Conservation (phyloP, 2,113 vertebrate species). For the Nyctereutes procyonoides region DNA sequence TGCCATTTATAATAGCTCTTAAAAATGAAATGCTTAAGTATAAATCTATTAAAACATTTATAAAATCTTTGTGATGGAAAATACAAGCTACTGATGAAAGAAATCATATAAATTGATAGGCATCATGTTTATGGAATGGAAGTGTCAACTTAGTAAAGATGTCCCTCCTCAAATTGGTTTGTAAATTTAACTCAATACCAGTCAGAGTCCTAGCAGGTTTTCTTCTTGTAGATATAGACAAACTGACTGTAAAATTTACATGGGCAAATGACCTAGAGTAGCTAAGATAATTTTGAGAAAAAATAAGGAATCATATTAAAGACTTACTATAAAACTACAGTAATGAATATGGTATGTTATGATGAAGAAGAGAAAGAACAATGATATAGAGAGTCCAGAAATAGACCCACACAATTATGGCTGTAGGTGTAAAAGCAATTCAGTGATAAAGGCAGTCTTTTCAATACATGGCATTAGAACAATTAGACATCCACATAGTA, state of each 20-base stretch:
- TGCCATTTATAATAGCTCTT: not conserved
- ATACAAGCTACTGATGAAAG: not conserved
- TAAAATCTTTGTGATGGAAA: not conserved
- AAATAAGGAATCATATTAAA: not conserved
- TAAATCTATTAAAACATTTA: not conserved
- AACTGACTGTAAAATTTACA: not conserved
- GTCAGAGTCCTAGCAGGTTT: not conserved
- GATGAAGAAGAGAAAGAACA: not conserved
- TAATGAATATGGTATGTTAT: not conserved
- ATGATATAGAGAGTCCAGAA: not conserved
- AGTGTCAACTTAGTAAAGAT: not conserved
- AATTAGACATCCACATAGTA: not conserved
- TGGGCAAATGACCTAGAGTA: not conserved
- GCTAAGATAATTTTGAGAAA: not conserved
- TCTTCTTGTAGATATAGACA: not conserved
- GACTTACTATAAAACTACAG: not conserved
- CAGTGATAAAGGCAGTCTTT: not conserved
- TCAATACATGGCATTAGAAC: not conserved
- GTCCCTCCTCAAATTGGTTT: not conserved
- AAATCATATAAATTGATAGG: not conserved
- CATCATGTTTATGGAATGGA: not conserved
- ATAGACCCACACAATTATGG: not conserved
- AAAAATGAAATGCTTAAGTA: not conserved
- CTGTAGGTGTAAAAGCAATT: not conserved
- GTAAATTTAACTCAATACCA: not conserved